Evolutionary conservation across 2,888 invertebrate species (phyloP), one percentile per base, ranked within the genome.

Genomic region (Drosophila barbarae): DNA sequence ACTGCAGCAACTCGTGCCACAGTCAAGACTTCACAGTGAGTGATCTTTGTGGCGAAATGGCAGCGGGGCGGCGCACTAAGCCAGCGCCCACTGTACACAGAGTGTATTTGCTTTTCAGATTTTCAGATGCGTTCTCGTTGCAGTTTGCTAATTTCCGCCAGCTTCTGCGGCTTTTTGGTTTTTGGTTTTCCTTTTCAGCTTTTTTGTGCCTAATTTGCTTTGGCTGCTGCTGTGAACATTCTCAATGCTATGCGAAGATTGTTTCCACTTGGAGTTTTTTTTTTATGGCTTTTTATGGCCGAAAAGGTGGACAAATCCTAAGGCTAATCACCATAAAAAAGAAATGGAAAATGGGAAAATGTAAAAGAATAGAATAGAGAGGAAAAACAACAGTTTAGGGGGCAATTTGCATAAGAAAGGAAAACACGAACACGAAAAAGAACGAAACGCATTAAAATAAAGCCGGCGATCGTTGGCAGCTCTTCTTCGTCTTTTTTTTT

Each of bases 121-220:
- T 42, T 26, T 50, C 57, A 69, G 76, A 73, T 73, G 56, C 74
- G 71, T 77, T 80, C 77, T 69, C 69, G 60, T 73, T 80, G 78
- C 74, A 74, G 69, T 71, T 80, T 32, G 32, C 46, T 47, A 47
- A 47, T 47, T 47, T 47, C 46, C 46, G 77, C 70, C 77, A 77
- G 72, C 74, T 71, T 51, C 38, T 68, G 58, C 8, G 61, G 61
- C 58, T 61, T 70, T 71, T 71, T 46, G 64, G 67, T 61, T 64
- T 64, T 73, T 71, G 63, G 64, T 61, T 64, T 59, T 41, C 13
- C 6, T 53, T 60, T 54, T 41, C 13, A 5, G 8, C 2, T 13
- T 23, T 41, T 63, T 54, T 57, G 56, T 64, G 72, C 77, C 61
- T 73, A 81, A 73, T 77, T 77, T 81, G 74, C 61, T 63, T 59